A percentile compares a stretch with the other conserved stretches of the same genome.
Evolutionary conservation across 2,888 invertebrate species (phyloP).

Genomic region (Pteria penguin): DNA sequence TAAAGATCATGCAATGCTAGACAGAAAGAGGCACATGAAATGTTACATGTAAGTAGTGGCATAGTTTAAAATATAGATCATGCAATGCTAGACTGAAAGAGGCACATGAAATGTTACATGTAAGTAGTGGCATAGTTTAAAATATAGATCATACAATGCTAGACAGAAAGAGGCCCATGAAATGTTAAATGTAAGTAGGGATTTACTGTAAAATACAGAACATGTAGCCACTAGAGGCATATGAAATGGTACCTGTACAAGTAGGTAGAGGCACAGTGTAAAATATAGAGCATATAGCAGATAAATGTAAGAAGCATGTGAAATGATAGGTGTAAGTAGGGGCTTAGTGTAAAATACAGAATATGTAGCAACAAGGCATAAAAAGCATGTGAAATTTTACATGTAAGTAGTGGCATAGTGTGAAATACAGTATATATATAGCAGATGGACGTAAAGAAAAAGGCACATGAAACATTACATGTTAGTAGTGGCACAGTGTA

Average conservation of each 20-base stretch:
- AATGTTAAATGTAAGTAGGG: not conserved
- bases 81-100: slow-evolving; percentile 88
- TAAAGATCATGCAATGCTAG: slow-evolving; percentile 95
- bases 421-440: no score
- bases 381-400: no score
- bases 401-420: no score
- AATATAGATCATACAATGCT: slow-evolving; percentile 80
- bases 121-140: not conserved
- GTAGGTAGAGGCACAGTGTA: not conserved
- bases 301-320: no score
- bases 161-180: slow-evolving; percentile 86
- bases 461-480: slow-evolving; percentile 96
- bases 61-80: not conserved
- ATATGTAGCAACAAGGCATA: no score
- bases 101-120: not conserved
- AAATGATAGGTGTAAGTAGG: not conserved
- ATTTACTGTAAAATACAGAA: not conserved
- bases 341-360: no score
- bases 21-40: slow-evolving; percentile 97
- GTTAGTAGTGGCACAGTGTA: slow-evolving; percentile 45
- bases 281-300: not conserved
- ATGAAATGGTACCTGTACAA: not conserved
- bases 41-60: slow-evolving; percentile 84
- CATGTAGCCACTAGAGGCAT: not conserved
- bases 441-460: no score